Base-by-base conservation (phyloP, 2,888 invertebrate genomes). In the Isoperla grammatica region DNA sequence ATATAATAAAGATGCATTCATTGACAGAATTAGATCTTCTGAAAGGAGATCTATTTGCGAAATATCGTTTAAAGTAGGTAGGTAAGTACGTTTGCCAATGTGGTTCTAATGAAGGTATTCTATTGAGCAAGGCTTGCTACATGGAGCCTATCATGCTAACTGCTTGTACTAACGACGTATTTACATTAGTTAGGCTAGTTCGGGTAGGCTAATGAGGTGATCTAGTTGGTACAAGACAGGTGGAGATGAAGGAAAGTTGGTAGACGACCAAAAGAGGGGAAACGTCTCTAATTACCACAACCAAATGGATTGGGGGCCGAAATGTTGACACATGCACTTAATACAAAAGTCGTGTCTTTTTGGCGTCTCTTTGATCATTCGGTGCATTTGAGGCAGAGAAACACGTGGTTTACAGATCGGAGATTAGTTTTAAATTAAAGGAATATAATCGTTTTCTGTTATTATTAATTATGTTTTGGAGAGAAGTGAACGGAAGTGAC, bases 321-420 rank as follows among this genome's bases (percentile, higher is more conserved):
- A 17, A 53, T 37, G 53, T 53, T 53, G 53, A 53, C 53, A 46
- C 17, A 53, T 53, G 53, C 53, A 39, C 39, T 53, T 39, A 53
- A 15, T 19, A 39, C 8, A 39, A 53, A 53, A 17, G 19, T 39
- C 39, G 4, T 20, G 53, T 53, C 53, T 20, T 39, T 39, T 11
- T 17, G 15, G 11, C 3, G 42, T 40, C 13, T 4, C 13, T 40
- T 40, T 40, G n/a, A 13, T 40, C 3, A 40, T 15, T 11, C 11
- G 37, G 37, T 40, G n/a, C 13, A 40, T 40, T 40, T 40, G 29
- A 29, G 29, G 29, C 4, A 29, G 29, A 4, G 5, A 8, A 29
- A 29, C 29, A 29, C 29, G 8, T 29, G 29, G 29, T 29, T 29
- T 29, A 4, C 5, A 29, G 29, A 29, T 29, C 29, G 8, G 29